These are phyloP conservation scores for Guaruba guarouba DNA, from an alignment of 2,113 vertebrate genomes.

Conservation along the genomic window DNA sequence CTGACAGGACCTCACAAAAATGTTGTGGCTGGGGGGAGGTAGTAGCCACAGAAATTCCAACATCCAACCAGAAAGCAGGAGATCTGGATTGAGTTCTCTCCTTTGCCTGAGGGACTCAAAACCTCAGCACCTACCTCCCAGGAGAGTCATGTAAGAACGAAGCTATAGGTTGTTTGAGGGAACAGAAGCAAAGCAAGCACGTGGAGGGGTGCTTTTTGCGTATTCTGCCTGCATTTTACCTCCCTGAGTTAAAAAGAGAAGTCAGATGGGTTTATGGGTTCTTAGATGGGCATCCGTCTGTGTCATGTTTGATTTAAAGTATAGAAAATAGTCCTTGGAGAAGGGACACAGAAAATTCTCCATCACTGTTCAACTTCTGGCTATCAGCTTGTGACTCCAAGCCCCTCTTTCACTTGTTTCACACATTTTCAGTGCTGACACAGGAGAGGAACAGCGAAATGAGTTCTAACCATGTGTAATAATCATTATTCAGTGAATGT, in stretches of 20 bases:
- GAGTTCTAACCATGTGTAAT: background rate
- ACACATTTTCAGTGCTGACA: background rate
- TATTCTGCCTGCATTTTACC: background rate
- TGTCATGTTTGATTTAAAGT: background rate
- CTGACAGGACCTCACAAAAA: background rate
- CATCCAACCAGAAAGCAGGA: background rate
- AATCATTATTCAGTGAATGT: background rate
- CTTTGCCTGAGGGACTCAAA: background rate
- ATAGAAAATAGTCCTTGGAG: background rate
- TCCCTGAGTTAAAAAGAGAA: background rate
- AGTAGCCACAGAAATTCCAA: background rate
- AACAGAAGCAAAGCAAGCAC: background rate
- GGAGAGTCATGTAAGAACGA: background rate
- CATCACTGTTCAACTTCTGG: background rate
- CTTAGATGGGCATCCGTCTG: background rate
- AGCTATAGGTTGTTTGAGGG: background rate
- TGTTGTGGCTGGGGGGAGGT: background rate
- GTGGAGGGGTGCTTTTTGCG: background rate
- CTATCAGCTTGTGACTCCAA: background rate
- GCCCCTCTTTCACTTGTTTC: background rate
- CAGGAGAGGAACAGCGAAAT: background rate
- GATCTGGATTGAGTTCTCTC: background rate
- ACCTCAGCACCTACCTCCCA: background rate
- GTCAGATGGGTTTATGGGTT: background rate
- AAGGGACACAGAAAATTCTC: background rate